Conservation (phyloP, 2,113 vertebrate species). For the Paedocypris sp. region DNA sequence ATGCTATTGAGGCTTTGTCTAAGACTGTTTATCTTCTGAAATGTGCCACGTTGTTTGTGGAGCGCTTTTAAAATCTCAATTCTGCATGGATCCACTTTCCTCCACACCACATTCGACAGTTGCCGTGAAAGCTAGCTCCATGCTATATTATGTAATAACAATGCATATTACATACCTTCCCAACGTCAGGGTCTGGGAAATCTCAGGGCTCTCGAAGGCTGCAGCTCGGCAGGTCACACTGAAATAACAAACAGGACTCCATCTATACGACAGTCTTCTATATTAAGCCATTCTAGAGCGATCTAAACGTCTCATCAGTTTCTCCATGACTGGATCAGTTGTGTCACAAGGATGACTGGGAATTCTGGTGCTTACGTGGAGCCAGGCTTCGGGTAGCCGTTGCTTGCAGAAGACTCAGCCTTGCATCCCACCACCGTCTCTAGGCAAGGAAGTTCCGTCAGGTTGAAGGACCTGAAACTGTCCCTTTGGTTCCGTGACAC, state of each 20-base stretch:
- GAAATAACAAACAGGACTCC: slow-evolving; percentile 46
- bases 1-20: neutral
- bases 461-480: slow-evolving; percentile 50
- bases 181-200: slow-evolving; percentile 63
- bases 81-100: no score
- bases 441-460: slow-evolving; percentile 73
- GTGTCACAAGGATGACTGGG: neutral
- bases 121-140: no score
- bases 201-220: slow-evolving; percentile 78
- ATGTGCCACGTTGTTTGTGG: no score
- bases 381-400: slow-evolving; percentile 85
- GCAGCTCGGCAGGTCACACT: slow-evolving; percentile 75
- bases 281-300: no score
- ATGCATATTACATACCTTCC: slow-evolving; percentile 49
- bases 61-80: no score
- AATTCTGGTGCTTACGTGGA: slow-evolving; percentile 72
- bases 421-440: slow-evolving; percentile 60
- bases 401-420: slow-evolving; percentile 68
- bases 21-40: no score
- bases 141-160: neutral
- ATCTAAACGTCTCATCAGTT: no score
- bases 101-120: no score
- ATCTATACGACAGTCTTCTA: no score
- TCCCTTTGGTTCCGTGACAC: slow-evolving; percentile 74
- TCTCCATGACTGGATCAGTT: no score